Conservation (phyloP, 2,797 vertebrate species). For the Rhinella marina region DNA sequence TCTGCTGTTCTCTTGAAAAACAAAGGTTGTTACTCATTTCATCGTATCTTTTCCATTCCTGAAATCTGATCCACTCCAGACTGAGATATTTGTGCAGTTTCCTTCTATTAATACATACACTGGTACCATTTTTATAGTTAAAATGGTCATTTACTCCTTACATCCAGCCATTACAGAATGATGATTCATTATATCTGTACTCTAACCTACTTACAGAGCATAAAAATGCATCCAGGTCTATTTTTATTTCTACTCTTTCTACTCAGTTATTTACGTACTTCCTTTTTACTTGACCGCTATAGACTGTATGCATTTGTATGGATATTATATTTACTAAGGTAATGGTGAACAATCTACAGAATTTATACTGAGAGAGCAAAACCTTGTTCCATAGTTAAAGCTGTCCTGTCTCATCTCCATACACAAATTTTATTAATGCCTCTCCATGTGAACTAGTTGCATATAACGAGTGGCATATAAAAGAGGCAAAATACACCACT, state of each 20-base stretch:
- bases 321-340: not conserved
- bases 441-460: no score
- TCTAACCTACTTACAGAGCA: no score
- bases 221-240: no score
- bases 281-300: not conserved
- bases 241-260: not conserved
- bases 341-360: not conserved
- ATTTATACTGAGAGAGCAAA: not conserved
- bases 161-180: no score
- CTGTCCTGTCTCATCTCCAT: not conserved
- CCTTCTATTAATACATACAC: not conserved
- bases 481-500: no score
- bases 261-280: not conserved
- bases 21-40: not conserved
- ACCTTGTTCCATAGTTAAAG: not conserved
- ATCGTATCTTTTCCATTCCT: not conserved
- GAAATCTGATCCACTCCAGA: not conserved
- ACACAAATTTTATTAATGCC: not conserved
- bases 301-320: not conserved
- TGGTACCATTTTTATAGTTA: not conserved
- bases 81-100: not conserved
- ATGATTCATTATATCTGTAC: no score
- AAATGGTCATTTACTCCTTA: no score
- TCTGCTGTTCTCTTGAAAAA: not conserved
- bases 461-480: no score